Evolutionary conservation across 2,797 vertebrate genomes (phyloP).

Genomic region (Lophotriccus pileatus): DNA sequence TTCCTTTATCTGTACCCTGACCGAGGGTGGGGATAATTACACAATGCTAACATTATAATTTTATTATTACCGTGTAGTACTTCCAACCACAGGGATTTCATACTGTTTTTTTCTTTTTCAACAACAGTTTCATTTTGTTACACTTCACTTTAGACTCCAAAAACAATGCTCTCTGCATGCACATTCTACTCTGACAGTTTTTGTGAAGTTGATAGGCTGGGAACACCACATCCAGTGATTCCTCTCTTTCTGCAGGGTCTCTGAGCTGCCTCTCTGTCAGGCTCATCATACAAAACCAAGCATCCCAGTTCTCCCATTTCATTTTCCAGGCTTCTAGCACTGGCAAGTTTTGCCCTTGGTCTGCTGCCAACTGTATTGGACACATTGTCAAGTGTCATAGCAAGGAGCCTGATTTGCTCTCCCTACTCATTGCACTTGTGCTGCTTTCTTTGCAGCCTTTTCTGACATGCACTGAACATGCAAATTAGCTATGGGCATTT

Average conservation of each 20-base stretch:
- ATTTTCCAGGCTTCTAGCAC: neutral
- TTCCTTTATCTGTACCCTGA: neutral
- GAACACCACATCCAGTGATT: neutral
- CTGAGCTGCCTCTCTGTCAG: neutral
- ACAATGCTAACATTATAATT: neutral
- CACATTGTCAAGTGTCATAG: neutral
- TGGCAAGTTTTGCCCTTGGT: neutral
- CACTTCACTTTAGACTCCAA: neutral
- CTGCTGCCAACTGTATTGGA: neutral
- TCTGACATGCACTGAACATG: neutral
- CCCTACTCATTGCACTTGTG: neutral
- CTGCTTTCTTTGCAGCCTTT: neutral
- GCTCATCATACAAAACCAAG: neutral
- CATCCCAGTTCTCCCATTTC: neutral
- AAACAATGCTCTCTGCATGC: neutral
- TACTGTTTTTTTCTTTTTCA: neutral
- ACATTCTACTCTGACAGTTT: neutral
- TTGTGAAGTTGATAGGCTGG: neutral
- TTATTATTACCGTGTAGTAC: neutral
- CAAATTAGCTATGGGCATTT: neutral
- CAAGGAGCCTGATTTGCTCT: neutral
- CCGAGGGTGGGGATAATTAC: neutral
- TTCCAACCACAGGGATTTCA: neutral
- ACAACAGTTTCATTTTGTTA: neutral
- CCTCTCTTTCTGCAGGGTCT: neutral